Conservation (phyloP, 2,113 vertebrate genomes). For the Paramormyrops kingsleyae region DNA sequence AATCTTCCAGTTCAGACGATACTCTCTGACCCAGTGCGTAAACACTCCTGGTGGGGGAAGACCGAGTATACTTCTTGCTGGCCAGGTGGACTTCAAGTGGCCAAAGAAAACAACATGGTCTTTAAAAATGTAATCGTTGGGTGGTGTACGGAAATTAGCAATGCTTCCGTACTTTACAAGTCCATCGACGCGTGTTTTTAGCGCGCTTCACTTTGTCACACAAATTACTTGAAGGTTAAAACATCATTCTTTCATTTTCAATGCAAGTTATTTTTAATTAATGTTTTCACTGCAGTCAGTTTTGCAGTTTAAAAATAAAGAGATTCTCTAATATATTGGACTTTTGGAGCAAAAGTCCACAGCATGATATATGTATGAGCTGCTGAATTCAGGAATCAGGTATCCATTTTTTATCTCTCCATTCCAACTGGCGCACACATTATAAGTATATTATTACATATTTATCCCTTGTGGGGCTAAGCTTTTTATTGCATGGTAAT, state of each 20-base stretch:
- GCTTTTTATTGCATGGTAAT: background rate
- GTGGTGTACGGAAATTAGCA: background rate
- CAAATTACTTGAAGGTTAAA: background rate
- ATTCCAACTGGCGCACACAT: background rate
- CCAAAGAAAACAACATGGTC: background rate
- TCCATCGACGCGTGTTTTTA: background rate
- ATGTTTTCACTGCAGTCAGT: background rate
- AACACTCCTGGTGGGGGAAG: background rate
- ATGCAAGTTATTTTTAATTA: background rate
- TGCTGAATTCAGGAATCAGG: background rate
- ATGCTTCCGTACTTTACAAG: background rate
- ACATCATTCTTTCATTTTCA: background rate
- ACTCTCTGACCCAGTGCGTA: background rate
- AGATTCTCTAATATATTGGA: background rate
- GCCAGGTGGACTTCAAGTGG: background rate
- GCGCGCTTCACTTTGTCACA: background rate
- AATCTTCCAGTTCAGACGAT: background rate
- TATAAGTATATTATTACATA: background rate
- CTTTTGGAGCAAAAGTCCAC: background rate
- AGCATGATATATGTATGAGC: background rate
- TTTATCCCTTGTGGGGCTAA: background rate
- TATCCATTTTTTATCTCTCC: background rate
- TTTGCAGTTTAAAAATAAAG: background rate
- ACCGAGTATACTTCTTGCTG: background rate
- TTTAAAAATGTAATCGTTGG: background rate